A percentile compares a stretch with the other conserved stretches of the same genome.
phyloP scores from a whole-genome alignment of 2,113 vertebrate species.

The Tiliqua scincoides region DNA sequence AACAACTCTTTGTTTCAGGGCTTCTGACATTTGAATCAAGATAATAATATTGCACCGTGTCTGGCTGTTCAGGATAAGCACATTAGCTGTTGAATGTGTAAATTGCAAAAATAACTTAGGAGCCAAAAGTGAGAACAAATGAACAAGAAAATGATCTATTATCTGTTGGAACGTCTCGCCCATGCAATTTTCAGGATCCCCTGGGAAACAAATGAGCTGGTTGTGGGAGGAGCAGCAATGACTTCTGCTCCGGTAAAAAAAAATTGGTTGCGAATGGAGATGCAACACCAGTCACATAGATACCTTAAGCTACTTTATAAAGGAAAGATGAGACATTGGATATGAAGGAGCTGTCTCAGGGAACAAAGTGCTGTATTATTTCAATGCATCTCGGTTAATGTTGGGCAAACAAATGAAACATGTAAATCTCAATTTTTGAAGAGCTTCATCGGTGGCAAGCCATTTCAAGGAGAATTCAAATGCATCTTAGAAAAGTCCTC shows the following conservation, averaged over 20 bases:
- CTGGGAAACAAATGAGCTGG: conserved; percentile 58
- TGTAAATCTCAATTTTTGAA: neutral
- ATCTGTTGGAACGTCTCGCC: conserved; percentile 42
- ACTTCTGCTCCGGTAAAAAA: conserved; percentile 51
- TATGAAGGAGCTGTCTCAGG: conserved; percentile 18
- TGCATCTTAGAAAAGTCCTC: too few relatives aligned
- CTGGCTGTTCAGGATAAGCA: conserved; percentile 43
- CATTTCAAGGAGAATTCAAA: too few relatives aligned
- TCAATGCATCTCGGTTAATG: neutral
- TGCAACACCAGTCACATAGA: conserved; percentile 47
- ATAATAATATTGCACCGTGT: conserved; percentile 25
- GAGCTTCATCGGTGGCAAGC: neutral
- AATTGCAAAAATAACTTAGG: conserved; percentile 57
- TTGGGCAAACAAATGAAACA: neutral
- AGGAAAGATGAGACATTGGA: conserved; percentile 41
- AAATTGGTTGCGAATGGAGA: conserved; percentile 68
- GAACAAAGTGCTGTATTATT: conserved; percentile 24
- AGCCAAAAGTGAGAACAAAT: conserved; percentile 57
- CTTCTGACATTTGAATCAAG: conserved; percentile 30
- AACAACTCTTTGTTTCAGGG: conserved; percentile 15
- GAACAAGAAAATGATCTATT: conserved; percentile 57
- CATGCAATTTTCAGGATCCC: conserved; percentile 39
- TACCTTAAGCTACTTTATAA: conserved; percentile 39
- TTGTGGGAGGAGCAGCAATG: conserved; percentile 47
- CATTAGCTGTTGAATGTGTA: conserved; percentile 52